phyloP scores from a whole-genome alignment of 2,888 invertebrate species.

The Platerodrilus igneus region DNA sequence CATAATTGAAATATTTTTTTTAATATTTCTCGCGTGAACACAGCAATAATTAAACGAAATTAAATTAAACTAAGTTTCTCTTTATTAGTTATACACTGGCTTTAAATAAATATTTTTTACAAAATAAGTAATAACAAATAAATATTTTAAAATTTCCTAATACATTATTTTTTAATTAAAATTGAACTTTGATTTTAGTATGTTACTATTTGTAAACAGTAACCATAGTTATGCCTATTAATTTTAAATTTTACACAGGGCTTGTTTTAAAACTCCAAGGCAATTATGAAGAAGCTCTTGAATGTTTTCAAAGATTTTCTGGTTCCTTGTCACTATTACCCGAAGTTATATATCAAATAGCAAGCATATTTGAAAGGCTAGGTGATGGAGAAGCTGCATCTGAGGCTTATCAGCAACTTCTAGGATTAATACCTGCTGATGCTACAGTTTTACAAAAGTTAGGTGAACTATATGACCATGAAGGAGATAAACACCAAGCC shows the following conservation, averaged over 20 bases:
- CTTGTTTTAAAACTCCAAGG: slow-evolving; percentile 65
- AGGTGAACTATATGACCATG: slow-evolving; percentile 83
- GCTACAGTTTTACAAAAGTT: slow-evolving; percentile 83
- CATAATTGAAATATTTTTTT: no score
- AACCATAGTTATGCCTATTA: no score
- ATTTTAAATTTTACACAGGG: slow-evolving; percentile 53
- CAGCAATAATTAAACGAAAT: no score
- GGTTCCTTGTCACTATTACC: slow-evolving; percentile 54
- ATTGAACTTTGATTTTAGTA: no score
- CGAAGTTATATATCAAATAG: slow-evolving; percentile 66
- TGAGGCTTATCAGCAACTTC: slow-evolving; percentile 68
- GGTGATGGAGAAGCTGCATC: slow-evolving; percentile 58
- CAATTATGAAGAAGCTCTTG: slow-evolving; percentile 69
- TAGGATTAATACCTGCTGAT: slow-evolving; percentile 83
- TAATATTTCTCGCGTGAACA: no score
- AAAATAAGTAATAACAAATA: no score
- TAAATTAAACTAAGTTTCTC: no score
- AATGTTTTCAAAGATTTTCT: slow-evolving; percentile 72
- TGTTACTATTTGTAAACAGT: no score
- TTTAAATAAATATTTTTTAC: no score
- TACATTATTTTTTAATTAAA: no score
- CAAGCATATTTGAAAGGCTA: slow-evolving; percentile 67
- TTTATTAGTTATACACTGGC: no score
- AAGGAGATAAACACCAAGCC: slow-evolving; percentile 88
- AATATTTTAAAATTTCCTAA: no score